A percentile compares a stretch with the other conserved stretches of the same genome.
These are phyloP conservation scores for Penaeus indicus DNA, from an alignment of 1,140 invertebrate genomes.

Conservation along the genomic window DNA sequence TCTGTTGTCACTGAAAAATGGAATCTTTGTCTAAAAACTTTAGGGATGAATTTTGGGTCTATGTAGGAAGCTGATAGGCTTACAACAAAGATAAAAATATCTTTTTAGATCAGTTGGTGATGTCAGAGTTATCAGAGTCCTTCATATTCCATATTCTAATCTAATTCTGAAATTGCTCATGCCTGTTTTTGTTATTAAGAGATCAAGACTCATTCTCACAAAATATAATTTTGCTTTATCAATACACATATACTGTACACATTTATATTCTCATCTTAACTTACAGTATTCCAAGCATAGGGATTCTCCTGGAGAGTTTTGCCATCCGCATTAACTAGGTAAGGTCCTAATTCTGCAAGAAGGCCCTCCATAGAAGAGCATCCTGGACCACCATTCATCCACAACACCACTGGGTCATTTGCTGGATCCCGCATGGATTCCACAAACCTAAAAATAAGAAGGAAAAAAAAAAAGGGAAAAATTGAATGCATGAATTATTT, in stretches of 20 bases:
- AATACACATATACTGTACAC: not conserved
- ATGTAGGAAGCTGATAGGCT: too few relatives aligned
- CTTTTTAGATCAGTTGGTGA: too few relatives aligned
- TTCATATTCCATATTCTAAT: too few relatives aligned
- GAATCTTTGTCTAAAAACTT: too few relatives aligned
- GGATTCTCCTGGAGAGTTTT: constrained; percentile 48
- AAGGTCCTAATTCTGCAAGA: constrained; percentile 86
- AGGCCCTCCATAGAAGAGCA: constrained; percentile 84
- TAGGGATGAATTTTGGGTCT: too few relatives aligned
- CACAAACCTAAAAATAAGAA: constrained; percentile 10
- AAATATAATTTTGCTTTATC: not conserved
- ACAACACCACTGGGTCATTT: constrained; percentile 81
- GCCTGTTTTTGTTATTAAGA: not conserved
- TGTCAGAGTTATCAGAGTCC: too few relatives aligned
- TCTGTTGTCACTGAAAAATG: too few relatives aligned
- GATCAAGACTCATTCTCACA: not conserved
- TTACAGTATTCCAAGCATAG: constrained; percentile 53
- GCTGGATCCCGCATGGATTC: constrained; percentile 32
- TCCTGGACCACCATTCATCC: constrained; percentile 89
- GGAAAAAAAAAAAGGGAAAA: not conserved
- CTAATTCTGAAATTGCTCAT: too few relatives aligned
- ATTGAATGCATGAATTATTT: not conserved
- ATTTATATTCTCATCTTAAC: not conserved
- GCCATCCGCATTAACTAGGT: constrained; percentile 62
- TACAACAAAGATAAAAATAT: too few relatives aligned